These are phyloP conservation scores for Drosophila equinoxialis DNA, from an alignment of 1,140 invertebrate genomes.

Conservation along the genomic window DNA sequence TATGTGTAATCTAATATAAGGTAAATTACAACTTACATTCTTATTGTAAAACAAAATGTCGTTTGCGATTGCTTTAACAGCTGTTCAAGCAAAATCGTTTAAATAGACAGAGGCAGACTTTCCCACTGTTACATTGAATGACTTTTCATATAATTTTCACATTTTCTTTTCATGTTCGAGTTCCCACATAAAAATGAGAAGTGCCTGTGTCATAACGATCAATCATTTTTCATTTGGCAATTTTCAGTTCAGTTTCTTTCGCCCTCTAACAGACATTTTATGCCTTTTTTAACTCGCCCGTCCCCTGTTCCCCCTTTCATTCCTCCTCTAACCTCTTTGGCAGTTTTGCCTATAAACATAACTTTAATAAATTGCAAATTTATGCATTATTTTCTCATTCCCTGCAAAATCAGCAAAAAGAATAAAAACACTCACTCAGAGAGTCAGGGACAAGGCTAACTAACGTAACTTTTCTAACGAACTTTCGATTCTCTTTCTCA, in stretches of 20 bases:
- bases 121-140: background rate
- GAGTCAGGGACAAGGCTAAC: background rate
- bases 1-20: too few species aligned
- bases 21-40: too few species aligned
- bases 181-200: conserved; percentile 11
- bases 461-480: background rate
- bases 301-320: background rate
- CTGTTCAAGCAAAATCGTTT: too few species aligned
- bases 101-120: conserved; percentile 1
- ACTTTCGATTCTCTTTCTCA: background rate
- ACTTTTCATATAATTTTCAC: conserved; percentile 12
- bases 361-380: conserved; percentile 23
- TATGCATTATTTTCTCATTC: conserved; percentile 26
- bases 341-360: conserved; percentile 10
- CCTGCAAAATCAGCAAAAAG: conserved; percentile 23
- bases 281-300: background rate
- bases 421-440: background rate
- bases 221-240: conserved; percentile 30
- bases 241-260: conserved; percentile 12
- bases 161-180: background rate
- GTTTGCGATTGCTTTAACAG: too few species aligned
- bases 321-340: background rate
- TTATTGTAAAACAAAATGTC: too few species aligned
- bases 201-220: conserved; percentile 14
- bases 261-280: conserved; percentile 4